These are phyloP conservation scores for Lepidocyrtoides sp. DNA, from an alignment of 2,888 invertebrate genomes.

Conservation along the genomic window DNA sequence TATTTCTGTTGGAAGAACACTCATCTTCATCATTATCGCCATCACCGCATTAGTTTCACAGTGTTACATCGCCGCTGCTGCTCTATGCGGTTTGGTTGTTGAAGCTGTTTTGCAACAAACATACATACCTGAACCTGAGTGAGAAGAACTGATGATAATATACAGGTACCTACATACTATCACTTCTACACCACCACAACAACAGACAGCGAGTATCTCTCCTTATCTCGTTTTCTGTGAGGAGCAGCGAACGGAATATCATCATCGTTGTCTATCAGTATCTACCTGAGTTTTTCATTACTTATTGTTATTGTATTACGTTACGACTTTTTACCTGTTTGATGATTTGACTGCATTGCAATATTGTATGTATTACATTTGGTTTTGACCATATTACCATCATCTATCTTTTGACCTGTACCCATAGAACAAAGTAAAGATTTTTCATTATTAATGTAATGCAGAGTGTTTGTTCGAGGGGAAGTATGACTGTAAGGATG, in stretches of 20 bases:
- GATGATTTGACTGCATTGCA: constrained; percentile 37
- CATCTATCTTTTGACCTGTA: not conserved
- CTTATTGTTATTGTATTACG: constrained; percentile 19
- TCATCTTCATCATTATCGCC: constrained; percentile 3
- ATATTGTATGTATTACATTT: not conserved
- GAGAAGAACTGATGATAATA: constrained; percentile 23
- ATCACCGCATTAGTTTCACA: constrained; percentile 1
- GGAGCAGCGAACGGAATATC: not conserved
- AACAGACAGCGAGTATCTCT: constrained; percentile 3
- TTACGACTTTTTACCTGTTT: constrained; percentile 17
- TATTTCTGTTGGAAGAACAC: not conserved
- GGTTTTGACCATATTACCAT: not conserved
- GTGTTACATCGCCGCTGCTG: not conserved
- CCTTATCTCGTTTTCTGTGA: constrained; percentile 4
- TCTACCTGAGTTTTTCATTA: constrained; percentile 28
- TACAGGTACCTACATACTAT: not conserved
- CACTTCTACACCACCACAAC: not conserved
- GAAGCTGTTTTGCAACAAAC: constrained; percentile 11
- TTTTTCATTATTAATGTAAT: constrained; percentile 36
- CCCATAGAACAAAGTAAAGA: not conserved
- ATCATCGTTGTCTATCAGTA: constrained; percentile 35
- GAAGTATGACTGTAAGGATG: not conserved
- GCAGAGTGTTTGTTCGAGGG: not conserved
- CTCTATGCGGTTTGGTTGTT: not conserved
- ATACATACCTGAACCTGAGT: constrained; percentile 4